Base-by-base conservation (phyloP, 2,113 vertebrate species). In the Syrrhaptes paradoxus region DNA sequence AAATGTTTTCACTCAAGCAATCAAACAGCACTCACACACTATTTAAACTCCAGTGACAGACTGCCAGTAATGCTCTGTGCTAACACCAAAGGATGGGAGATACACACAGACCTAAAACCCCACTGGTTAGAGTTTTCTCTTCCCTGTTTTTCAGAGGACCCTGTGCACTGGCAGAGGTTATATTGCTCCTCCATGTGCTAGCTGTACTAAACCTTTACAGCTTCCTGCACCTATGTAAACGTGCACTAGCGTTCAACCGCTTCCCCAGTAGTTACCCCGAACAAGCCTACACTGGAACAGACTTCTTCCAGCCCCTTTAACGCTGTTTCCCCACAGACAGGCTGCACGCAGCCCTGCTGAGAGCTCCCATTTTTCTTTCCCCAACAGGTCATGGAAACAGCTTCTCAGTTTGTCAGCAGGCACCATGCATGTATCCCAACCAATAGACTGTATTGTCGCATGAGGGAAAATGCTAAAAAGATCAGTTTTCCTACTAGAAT, bases 1-100 rank as follows among this genome's bases (percentile, higher is more conserved):
- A 93, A 95, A 95, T 75, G 38, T 94, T 97, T 97, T 96, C 67
- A 74, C 73, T 95, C 85, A 85, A 78, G 83, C 74, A 90, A 80
- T 89, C 62, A 93, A 85, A 66, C 78, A 96, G 38, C 80, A 87
- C 85, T 90, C 90, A 81, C 48, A 89, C 76, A 49, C 31, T 80
- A 90, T 93, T 96, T 90, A 93, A 95, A 72, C 88, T 85, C 41
- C 51, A 75, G 36, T 26, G 45, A 82, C 0, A 0, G 65, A 49
- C 52, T 89, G 75, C 71, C 82, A 85, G 75, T 54, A 89, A 76
- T 36, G 63, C n/a, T 90, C 73, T 52, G 41, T 77, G 62, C 49
- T 86, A 93, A 75, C 28, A 94, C 55, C 55, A 78, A 94, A 68
- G 72, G 25, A 85, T 0, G 55, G 67, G 68, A 89, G 55, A 85